Base-by-base conservation (phyloP, 92 coral and sea anemone species). In the Heteractis magnifica region DNA sequence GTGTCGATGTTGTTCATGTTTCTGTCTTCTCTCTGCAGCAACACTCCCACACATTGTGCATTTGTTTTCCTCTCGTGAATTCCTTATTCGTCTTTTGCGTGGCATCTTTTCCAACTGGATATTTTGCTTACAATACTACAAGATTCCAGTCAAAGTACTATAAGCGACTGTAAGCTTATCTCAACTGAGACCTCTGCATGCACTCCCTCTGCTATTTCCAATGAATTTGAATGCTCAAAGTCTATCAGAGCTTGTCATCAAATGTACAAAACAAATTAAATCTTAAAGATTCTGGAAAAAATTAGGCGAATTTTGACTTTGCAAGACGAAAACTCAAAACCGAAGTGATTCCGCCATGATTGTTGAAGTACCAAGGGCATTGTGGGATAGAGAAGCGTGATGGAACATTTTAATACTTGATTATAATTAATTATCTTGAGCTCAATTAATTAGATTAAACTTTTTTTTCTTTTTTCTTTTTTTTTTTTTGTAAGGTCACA, bases 1-100 rank as follows among this genome's bases (percentile, higher is more conserved):
- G 20, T 80, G 56, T 64, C 71, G 70, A 49, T 9, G 49, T 49
- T 44, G 6, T 15, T 77, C 49, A 53, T 4, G 34, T 51, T 20
- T 16, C 53, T 19, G 41, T 49, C 83, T 34, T 80, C 58, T 65
- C 71, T 80, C 76, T 62, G 1, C 23, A 18, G 64, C 58, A 65
- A 10, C 23, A 8, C 44, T 65, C 0, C 76, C 83, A 64, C 83
- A 80, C 49, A 80, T 60, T 65, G 52, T 80, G 49, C 83, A 80
- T 50, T 80, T 80, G 10, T 51, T 20, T 56, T 34, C 21, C 20
- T 41, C 6, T 6, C 21, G 70, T 12, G 23, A 11, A 55, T n/a
- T 4, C 21, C 13, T 65, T 52, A 15, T 34, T 11, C 74, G 51
- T 65, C 18, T 49, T 16, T 56, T 65, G 4, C 83, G 62, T 6